phyloP scores from a whole-genome alignment of 2,888 invertebrate genomes.

The Nowickia ferox region DNA sequence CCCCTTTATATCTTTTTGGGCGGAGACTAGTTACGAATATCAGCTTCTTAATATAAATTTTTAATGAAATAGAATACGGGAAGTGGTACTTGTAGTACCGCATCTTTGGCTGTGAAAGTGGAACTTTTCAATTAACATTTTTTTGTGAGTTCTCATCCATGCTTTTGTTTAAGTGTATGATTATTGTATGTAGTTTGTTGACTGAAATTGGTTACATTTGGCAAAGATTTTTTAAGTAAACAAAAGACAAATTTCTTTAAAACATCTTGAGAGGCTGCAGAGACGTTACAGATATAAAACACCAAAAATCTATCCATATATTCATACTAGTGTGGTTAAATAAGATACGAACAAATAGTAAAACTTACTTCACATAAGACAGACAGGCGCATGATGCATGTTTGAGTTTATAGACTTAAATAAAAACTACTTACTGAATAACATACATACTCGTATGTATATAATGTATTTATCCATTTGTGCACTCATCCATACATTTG shows the following conservation, averaged over 20 bases:
- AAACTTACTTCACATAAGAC: constrained; percentile 22
- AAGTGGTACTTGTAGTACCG: background rate
- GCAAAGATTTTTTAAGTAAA: constrained; percentile 66
- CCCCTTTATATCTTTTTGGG: no score
- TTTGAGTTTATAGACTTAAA: constrained; percentile 63
- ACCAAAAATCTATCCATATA: constrained; percentile 42
- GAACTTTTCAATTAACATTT: background rate
- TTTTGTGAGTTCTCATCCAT: constrained; percentile 6
- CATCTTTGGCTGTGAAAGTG: background rate
- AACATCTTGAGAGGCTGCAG: constrained; percentile 62
- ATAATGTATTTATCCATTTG: constrained; percentile 9
- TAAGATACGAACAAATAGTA: constrained; percentile 50
- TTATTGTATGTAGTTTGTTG: constrained; percentile 33
- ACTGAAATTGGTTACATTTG: constrained; percentile 66
- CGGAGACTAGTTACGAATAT: no score
- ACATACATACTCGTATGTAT: background rate
- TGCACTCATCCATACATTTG: constrained; percentile 5
- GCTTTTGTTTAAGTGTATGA: constrained; percentile 23
- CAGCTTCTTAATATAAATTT: no score
- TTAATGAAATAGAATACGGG: background rate
- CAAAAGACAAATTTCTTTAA: constrained; percentile 67
- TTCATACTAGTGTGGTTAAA: constrained; percentile 57
- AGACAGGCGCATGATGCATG: constrained; percentile 14
- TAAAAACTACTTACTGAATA: constrained; percentile 48
- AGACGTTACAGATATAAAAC: background rate